Evolutionary conservation across 2,797 vertebrate species (phyloP).

Genomic region (Echiichthys vipera): DNA sequence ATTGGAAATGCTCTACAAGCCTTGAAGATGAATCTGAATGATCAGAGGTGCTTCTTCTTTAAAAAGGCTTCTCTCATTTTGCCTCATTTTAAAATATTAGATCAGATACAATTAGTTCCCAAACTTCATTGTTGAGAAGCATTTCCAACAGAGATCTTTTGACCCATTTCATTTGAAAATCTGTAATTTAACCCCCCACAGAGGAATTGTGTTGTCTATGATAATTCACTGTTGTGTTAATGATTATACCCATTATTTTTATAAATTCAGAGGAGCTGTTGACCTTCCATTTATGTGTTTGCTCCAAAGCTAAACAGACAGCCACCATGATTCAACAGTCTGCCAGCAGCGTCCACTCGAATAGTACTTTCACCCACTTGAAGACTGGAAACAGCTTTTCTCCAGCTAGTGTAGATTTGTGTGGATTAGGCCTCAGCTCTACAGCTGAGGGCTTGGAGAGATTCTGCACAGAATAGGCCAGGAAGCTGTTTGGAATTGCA

Average conservation of each 20-base stretch:
- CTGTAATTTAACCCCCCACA: background rate
- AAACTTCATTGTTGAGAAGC: background rate
- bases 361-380: constrained; percentile 77
- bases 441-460: constrained; percentile 69
- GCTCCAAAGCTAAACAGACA: constrained; percentile 71
- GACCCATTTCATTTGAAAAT: constrained; percentile 4
- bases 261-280: constrained; percentile 68
- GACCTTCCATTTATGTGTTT: constrained; percentile 77
- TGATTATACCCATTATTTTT: constrained; percentile 64
- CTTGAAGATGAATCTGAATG: background rate
- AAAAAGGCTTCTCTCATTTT: background rate
- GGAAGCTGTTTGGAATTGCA: constrained; percentile 83
- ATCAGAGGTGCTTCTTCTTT: background rate
- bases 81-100: background rate
- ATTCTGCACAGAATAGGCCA: constrained; percentile 75
- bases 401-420: constrained; percentile 80
- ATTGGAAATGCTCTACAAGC: too few relatives aligned
- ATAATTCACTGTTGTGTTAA: constrained; percentile 61
- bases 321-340: constrained; percentile 69
- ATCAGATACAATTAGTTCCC: background rate
- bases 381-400: constrained; percentile 81
- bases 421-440: constrained; percentile 75
- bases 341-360: constrained; percentile 79
- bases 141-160: constrained; percentile 8
- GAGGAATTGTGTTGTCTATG: constrained; percentile 13